Percentiles rank a stretch among this genome's conserved stretches.
phyloP scores from a whole-genome alignment of 2,113 vertebrate genomes.

The Laticauda laticaudata region DNA sequence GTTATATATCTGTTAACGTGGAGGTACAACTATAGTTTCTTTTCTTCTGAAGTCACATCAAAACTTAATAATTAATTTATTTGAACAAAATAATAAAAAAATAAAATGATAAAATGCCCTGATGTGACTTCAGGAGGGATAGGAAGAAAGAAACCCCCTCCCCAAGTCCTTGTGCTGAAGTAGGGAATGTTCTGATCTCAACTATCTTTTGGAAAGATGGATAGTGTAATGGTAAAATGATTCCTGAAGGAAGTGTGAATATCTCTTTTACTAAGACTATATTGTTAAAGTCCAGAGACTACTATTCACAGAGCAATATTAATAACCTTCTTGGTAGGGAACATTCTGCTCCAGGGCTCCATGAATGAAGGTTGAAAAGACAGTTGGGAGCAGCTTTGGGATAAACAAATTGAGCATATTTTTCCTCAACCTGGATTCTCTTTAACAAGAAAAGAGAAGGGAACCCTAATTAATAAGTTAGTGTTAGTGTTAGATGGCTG shows the following conservation, averaged over 20 bases:
- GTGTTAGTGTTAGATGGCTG: neutral
- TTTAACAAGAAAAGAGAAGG: neutral
- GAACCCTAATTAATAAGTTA: conserved; percentile 41
- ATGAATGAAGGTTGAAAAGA: neutral
- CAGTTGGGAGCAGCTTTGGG: rapidly evolving
- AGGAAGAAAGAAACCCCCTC: neutral
- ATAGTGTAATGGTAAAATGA: neutral
- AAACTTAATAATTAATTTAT: neutral
- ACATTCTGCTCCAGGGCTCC: neutral
- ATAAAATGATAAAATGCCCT: neutral
- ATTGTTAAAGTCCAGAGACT: neutral
- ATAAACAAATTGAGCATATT: neutral
- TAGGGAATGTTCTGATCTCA: neutral
- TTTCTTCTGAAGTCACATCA: neutral
- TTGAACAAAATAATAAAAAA: neutral
- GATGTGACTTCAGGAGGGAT: rapidly evolving
- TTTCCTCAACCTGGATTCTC: neutral
- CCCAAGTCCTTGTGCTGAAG: neutral
- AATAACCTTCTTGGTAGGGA: neutral
- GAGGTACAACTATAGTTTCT: neutral
- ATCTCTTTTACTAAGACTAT: neutral
- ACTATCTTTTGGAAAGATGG: neutral
- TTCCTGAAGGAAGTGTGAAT: neutral
- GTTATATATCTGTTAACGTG: neutral
- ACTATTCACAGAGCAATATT: neutral